Evolutionary conservation across 2,797 vertebrate genomes (phyloP), one percentile per base, ranked within the genome.

Genomic region (Gymnoscopelus microlampas): DNA sequence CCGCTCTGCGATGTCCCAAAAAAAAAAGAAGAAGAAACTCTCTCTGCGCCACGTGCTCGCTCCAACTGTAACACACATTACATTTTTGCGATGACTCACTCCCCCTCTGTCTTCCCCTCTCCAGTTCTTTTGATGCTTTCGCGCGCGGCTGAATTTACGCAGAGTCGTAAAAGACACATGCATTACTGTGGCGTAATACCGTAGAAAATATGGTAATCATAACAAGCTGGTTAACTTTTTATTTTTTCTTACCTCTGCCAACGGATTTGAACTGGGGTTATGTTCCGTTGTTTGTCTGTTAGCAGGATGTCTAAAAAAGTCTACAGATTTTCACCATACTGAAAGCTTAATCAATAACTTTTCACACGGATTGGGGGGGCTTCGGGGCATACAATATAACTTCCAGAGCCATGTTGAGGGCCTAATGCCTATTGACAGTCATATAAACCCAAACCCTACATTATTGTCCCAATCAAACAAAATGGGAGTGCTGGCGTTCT

Each of bases 101-200:
- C 39, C 39, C 39, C 39, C 39, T 44, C 39, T 8, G 39, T 73
- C 53, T 50, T 60, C 24, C 35, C 47, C 15, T 73, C 44, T 62
- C 62, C 73, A 75, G 79, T 75, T 67, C 58, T 66, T 82, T 69
- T 83, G 73, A 87, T 73, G 71, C 61, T 50, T 78, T 82, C 74
- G 71, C 70, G 64, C 48, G 63, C 61, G 6, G 26, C 55, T 68
- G 61, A 74, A 86, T 88, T 71, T 76, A 85, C 70, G 82, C 72
- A 55, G 49, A 12, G 60, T 51, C 65, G 58, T 77, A 74, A 79
- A 85, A 73, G 51, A 63, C 63, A 64, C 14, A 67, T 70, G 73
- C 19, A 49, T 73, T 35, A 59, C 53, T 53, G 61, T 71, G 53
- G 57, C 64, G 51, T 71, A 68, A 59, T 54, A 68, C 70, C 50